Base-by-base conservation (phyloP, 2,888 invertebrate species). In the Marasmarcha lunaedactyla region DNA sequence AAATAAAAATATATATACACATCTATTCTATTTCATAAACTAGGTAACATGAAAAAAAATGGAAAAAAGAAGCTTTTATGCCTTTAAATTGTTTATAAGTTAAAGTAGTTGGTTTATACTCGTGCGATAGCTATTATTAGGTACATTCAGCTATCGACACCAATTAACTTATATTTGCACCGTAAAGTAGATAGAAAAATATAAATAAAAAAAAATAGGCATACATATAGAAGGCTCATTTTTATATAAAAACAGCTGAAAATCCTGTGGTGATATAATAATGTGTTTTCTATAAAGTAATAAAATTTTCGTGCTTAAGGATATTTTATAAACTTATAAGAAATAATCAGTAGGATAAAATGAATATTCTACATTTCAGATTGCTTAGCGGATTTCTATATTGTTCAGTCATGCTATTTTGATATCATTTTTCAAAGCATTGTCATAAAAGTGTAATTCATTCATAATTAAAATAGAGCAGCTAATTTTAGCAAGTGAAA, bases 1-100 rank as follows among this genome's bases (percentile, higher is more conserved):
- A 74, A 81, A 83, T 79, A 83, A 83, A 83, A 81, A 83, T 81
- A 83, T 81, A 83, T 81, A 81, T 78, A 83, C 81, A 79, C 76
- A 55, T 71, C 67, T 77, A 76, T 73, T 57, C 77, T 71, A 79
- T 71, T 77, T 71, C 76, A 73, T 71, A 72, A 63, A 59, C 66
- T 74, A 76, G 70, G 66, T 65, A 51, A 63, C 2, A n/a, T 64
- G 48, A 65, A 69, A 69, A 73, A 70, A 63, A 59, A 46, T 42
- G 52, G 62, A 67, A 76, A 73, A 71, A 73, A 77, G 68, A 64
- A 71, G 71, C 78, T 79, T 79, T 81, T 68, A 78, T 67, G 78
- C 79, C 77, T 78, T 77, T 71, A 71, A 72, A 78, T 73, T 73
- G 72, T 76, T 78, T 78, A 73, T 76, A 78, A 69, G 69, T 71